These are phyloP conservation scores for Stictocephala bisonia DNA, from an alignment of 2,888 invertebrate species.

Conservation along the genomic window DNA sequence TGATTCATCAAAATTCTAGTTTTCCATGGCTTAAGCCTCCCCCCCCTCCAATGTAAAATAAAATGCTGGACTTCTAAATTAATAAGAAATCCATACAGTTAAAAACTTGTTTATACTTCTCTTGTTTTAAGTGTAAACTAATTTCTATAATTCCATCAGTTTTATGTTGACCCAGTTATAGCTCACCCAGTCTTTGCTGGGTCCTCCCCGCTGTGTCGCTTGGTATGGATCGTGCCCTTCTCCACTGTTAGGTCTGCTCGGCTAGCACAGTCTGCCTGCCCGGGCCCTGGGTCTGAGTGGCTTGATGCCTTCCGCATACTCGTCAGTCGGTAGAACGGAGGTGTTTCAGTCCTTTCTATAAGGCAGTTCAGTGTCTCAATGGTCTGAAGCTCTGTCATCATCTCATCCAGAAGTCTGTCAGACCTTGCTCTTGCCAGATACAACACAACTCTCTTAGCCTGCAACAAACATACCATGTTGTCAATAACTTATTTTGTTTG, in stretches of 20 bases:
- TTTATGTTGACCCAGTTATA: too few species aligned
- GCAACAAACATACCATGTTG: too few species aligned
- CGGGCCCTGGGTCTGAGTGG: conserved; percentile 75
- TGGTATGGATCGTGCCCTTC: conserved; percentile 93
- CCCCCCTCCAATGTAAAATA: too few species aligned
- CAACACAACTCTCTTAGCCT: conserved; percentile 96
- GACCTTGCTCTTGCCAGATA: conserved; percentile 93
- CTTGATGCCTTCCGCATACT: conserved; percentile 92
- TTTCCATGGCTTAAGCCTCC: too few species aligned
- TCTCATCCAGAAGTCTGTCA: conserved; percentile 92
- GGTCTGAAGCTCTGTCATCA: conserved; percentile 97
- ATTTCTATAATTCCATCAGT: too few species aligned
- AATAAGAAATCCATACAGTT: too few species aligned
- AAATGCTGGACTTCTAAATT: too few species aligned
- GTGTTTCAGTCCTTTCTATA: conserved; percentile 97
- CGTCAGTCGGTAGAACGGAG: conserved; percentile 95
- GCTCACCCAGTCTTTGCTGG: conserved; percentile 80
- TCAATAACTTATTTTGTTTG: too few species aligned
- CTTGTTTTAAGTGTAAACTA: too few species aligned
- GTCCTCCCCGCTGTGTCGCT: conserved; percentile 91
- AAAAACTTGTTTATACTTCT: too few species aligned
- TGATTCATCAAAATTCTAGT: too few species aligned
- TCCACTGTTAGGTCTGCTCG: conserved; percentile 77
- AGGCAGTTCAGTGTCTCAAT: conserved; percentile 96
- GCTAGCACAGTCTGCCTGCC: conserved; percentile 60